Conservation (phyloP, 2,888 invertebrate genomes). For the Polydrusus cervinus region DNA sequence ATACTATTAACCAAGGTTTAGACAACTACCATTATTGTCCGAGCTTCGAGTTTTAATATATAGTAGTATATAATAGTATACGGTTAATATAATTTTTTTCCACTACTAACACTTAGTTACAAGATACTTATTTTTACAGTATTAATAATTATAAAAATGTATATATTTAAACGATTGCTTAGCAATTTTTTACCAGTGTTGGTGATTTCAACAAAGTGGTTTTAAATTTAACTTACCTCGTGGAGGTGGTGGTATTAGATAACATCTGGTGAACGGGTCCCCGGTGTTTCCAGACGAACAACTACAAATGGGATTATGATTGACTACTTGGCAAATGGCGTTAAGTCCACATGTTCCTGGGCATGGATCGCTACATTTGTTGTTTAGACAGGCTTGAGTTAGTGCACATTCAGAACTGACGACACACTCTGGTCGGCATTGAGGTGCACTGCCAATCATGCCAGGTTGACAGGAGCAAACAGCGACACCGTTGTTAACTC, state of each 20-base stretch:
- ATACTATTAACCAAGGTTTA: too few species aligned
- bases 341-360: slow-evolving; percentile 84
- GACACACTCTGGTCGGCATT: slow-evolving; percentile 85
- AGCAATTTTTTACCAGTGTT: too few species aligned
- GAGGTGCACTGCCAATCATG: slow-evolving; percentile 83
- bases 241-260: slow-evolving; percentile 68
- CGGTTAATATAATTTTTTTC: too few species aligned
- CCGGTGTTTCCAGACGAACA: slow-evolving; percentile 82
- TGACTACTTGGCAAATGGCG: slow-evolving; percentile 85
- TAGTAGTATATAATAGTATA: too few species aligned
- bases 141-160: too few species aligned
- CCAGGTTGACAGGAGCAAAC: slow-evolving; percentile 82
- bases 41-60: too few species aligned
- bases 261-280: slow-evolving; percentile 84
- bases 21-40: too few species aligned
- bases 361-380: slow-evolving; percentile 88
- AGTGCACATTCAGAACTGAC: slow-evolving; percentile 86
- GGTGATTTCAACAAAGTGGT: too few species aligned
- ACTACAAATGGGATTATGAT: slow-evolving; percentile 86
- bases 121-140: too few species aligned
- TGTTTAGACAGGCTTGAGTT: slow-evolving; percentile 86
- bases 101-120: too few species aligned
- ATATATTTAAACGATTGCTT: too few species aligned
- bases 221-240: slow-evolving; percentile 55
- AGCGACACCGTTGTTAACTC: slow-evolving; percentile 74